Base-by-base conservation (phyloP, 2,113 vertebrate genomes). In the Psophia crepitans region DNA sequence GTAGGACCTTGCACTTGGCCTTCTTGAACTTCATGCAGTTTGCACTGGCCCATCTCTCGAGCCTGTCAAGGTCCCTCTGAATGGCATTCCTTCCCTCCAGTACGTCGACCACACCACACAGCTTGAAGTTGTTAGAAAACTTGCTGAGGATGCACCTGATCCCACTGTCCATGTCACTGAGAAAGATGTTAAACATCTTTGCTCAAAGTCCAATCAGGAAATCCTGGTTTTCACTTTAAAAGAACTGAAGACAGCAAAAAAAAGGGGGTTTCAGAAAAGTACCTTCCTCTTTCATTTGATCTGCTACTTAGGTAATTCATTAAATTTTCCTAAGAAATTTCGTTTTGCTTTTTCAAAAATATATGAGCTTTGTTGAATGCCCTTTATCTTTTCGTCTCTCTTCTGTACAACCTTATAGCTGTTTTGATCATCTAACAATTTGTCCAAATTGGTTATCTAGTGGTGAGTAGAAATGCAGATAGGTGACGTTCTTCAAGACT, bases 361-460 rank as follows among this genome's bases (percentile, higher is more conserved):
- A 26, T 1, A 1, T 8, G 8, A 79, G 8, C 3, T 65, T 76
- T 71, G 4, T 6, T 48, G 30, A 90, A 51, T 2, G 0, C 0
- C 4, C 13, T 48, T 39, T 41, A 10, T 37, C 8, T 28, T 85
- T 90, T 43, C 9, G 64, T 5, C n/a, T 86, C 17, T 44, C 14
- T 89, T 80, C 30, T 65, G 7, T 61, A 75, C 14, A 90, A 53
- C 32, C 35, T 35, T 17, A 24, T 8, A 74, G 20, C 21, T 74
- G 61, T 77, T 94, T 77, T 84, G 22, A 35, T 70, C 2, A 74
- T 41, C 15, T 75, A 93, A 84, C 54, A 58, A 13, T 61, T 70
- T 80, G 26, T 74, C 17, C 27, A 66, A 84, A 71, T 54, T 19
- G 7, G 2, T 87, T 61, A n/a, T 37, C 20, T 41, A 53, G 5